Conservation (phyloP, 1,140 invertebrate species). For the Rhyacophila brunnea region DNA sequence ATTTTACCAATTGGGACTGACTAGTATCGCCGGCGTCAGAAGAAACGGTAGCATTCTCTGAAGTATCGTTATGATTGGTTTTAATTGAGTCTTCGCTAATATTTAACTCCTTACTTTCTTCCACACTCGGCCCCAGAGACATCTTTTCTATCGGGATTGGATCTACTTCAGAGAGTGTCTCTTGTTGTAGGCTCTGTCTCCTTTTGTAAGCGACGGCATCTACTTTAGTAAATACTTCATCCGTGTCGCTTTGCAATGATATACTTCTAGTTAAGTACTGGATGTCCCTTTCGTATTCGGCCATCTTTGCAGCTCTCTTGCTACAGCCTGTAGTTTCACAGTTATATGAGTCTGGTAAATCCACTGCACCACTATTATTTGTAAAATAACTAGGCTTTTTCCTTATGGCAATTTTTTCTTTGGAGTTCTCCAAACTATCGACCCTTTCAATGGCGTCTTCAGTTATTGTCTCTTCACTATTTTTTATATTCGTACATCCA, state of each 20-base stretch:
- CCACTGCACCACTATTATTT: too few relatives aligned
- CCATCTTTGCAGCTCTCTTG: not conserved
- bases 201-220: too few relatives aligned
- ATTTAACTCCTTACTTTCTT: not conserved
- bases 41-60: not conserved
- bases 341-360: too few relatives aligned
- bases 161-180: too few relatives aligned
- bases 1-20: slow-evolving; percentile 11
- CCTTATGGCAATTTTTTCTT: too few relatives aligned
- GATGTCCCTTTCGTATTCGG: not conserved
- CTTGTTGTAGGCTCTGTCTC: too few relatives aligned
- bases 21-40: not conserved
- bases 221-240: not conserved
- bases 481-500: too few relatives aligned
- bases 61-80: not conserved
- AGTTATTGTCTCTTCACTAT: too few relatives aligned
- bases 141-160: not conserved
- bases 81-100: too few relatives aligned
- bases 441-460: too few relatives aligned
- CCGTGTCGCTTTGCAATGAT: not conserved
- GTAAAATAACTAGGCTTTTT: too few relatives aligned
- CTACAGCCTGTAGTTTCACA: not conserved
- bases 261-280: not conserved
- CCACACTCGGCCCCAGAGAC: not conserved
- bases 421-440: too few relatives aligned